phyloP scores from a whole-genome alignment of 2,113 vertebrate genomes.

The Tauraco erythrolophus region DNA sequence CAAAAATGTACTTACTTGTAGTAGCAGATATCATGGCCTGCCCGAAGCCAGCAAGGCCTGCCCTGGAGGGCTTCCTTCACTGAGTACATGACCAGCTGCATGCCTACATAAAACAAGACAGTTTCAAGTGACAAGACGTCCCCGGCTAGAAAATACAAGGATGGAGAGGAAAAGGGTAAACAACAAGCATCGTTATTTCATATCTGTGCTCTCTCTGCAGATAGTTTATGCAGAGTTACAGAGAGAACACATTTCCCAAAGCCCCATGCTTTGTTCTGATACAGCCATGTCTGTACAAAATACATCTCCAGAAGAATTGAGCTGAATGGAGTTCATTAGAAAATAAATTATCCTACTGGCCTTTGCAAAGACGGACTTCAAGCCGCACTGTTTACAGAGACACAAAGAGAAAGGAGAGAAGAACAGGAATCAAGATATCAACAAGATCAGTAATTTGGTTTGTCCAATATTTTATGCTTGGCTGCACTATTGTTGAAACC shows the following conservation, averaged over 20 bases:
- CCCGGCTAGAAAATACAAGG: neutral
- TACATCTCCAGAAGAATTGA: neutral
- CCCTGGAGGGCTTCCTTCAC: constrained; percentile 90
- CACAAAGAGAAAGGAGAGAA: neutral
- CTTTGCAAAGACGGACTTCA: neutral
- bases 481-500: neutral
- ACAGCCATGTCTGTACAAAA: neutral
- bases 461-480: neutral
- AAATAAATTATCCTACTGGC: neutral
- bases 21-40: constrained; percentile 90
- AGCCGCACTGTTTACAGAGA: neutral
- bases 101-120: constrained; percentile 78
- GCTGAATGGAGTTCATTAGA: neutral
- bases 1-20: constrained; percentile 83
- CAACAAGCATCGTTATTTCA: neutral
- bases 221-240: neutral
- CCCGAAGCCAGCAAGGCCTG: constrained; percentile 84
- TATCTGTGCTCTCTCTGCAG: neutral
- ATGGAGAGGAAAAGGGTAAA: neutral
- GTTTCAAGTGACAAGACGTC: neutral
- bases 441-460: neutral
- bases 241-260: neutral
- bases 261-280: neutral
- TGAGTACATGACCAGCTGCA: constrained; percentile 93
- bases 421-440: neutral